Conservation (phyloP, 2,888 invertebrate genomes). For the Frankliniella intonsa region DNA sequence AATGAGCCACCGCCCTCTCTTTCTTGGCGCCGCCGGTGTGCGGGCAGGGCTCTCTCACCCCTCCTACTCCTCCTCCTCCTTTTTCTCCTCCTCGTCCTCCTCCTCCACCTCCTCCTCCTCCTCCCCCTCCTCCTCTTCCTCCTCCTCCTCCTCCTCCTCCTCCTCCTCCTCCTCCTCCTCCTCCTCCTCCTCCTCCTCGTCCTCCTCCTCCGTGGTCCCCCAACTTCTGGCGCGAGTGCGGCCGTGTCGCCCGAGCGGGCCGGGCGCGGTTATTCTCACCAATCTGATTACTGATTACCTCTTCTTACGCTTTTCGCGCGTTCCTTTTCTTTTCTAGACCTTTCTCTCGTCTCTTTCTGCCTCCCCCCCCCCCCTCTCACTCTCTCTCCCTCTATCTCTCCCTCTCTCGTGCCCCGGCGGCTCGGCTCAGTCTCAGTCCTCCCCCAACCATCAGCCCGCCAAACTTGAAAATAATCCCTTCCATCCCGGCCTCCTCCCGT, state of each 20-base stretch:
- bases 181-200: background rate
- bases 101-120: background rate
- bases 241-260: too few species aligned
- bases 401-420: background rate
- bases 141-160: background rate
- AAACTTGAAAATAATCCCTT: too few species aligned
- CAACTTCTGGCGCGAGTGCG: too few species aligned
- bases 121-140: background rate
- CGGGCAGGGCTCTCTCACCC: background rate
- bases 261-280: too few species aligned
- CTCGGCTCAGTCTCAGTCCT: too few species aligned
- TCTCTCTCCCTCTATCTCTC: background rate
- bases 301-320: too few species aligned
- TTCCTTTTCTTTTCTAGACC: too few species aligned
- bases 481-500: too few species aligned
- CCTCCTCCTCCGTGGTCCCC: background rate
- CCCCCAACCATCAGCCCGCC: too few species aligned
- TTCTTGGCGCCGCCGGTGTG: too few species aligned
- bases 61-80: background rate
- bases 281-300: too few species aligned
- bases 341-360: background rate
- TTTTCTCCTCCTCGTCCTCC: background rate
- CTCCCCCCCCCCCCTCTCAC: background rate
- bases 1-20: too few species aligned
- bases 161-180: background rate